Conservation (phyloP, 2,888 invertebrate genomes). For the Sesamia inferens region DNA sequence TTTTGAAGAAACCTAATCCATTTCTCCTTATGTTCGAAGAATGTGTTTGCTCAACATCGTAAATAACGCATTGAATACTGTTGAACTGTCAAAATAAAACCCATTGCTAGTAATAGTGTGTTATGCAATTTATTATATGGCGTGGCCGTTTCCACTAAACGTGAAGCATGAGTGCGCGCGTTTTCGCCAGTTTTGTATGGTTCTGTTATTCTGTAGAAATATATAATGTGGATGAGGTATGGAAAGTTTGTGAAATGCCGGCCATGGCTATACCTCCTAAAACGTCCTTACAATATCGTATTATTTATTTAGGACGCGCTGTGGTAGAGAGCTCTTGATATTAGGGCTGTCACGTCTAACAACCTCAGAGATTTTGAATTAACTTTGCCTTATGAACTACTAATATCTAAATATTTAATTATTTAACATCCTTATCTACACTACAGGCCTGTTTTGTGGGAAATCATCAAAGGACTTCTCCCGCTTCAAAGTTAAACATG, state of each 20-base stretch:
- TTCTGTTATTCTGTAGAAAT: conserved; percentile 4
- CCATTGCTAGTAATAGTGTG: too few relatives aligned
- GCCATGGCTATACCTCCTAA: conserved; percentile 61
- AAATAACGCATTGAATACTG: too few relatives aligned
- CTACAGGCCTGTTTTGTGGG: too few relatives aligned
- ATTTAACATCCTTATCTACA: too few relatives aligned
- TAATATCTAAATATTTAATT: too few relatives aligned
- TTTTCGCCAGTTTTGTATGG: not conserved
- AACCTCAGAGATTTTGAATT: not conserved
- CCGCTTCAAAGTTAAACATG: too few relatives aligned
- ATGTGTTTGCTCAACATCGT: too few relatives aligned
- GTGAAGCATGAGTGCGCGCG: not conserved
- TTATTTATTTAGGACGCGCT: conserved; percentile 78
- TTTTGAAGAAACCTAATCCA: too few relatives aligned
- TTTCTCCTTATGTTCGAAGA: too few relatives aligned
- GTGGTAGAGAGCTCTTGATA: conserved; percentile 52
- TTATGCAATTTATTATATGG: too few relatives aligned
- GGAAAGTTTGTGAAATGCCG: conserved; percentile 59
- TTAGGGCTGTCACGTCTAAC: conserved; percentile 64
- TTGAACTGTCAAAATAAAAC: too few relatives aligned
- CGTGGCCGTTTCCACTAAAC: not conserved
- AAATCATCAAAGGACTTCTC: too few relatives aligned
- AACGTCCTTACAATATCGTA: conserved; percentile 72
- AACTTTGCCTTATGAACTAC: not conserved
- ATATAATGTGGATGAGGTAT: conserved; percentile 36